Percentiles rank a stretch among this genome's conserved stretches.
These are phyloP conservation scores for Baccha elongata DNA, from an alignment of 2,888 invertebrate species.

Conservation along the genomic window DNA sequence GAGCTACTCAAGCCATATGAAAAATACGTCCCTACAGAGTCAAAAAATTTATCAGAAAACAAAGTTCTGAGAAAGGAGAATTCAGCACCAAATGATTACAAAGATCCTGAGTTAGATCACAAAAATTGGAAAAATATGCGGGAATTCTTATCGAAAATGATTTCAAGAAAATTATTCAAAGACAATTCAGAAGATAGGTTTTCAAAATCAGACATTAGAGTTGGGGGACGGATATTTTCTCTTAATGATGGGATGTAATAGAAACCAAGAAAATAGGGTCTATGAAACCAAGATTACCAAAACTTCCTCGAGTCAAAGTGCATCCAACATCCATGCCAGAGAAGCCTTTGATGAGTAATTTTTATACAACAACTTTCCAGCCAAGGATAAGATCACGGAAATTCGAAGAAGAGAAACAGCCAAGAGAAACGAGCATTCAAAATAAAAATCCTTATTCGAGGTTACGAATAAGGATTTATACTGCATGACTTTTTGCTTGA, in stretches of 20 bases:
- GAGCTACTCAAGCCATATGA: conserved; percentile 39
- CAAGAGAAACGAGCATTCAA: neutral
- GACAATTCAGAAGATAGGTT: too few relatives aligned
- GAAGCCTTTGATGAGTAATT: neutral
- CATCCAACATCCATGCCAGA: neutral
- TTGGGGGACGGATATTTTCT: too few relatives aligned
- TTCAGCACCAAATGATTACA: neutral
- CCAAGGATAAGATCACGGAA: neutral
- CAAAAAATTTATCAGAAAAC: neutral
- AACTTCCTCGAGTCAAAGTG: neutral
- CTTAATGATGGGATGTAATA: too few relatives aligned
- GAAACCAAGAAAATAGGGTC: too few relatives aligned
- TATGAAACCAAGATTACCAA: too few relatives aligned
- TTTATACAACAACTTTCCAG: neutral
- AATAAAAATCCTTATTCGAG: neutral
- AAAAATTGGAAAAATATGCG: neutral
- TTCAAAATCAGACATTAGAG: too few relatives aligned
- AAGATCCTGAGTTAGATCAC: neutral
- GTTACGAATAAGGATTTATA: neutral
- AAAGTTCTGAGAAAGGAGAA: neutral
- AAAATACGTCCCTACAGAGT: neutral
- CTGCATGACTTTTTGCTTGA: too few relatives aligned
- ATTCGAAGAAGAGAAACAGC: neutral
- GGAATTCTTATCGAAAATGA: neutral
- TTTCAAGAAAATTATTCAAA: neutral